Percentiles rank a stretch among this genome's conserved stretches.
Conservation (phyloP, 2,888 invertebrate genomes). For the Philereme transversata region DNA sequence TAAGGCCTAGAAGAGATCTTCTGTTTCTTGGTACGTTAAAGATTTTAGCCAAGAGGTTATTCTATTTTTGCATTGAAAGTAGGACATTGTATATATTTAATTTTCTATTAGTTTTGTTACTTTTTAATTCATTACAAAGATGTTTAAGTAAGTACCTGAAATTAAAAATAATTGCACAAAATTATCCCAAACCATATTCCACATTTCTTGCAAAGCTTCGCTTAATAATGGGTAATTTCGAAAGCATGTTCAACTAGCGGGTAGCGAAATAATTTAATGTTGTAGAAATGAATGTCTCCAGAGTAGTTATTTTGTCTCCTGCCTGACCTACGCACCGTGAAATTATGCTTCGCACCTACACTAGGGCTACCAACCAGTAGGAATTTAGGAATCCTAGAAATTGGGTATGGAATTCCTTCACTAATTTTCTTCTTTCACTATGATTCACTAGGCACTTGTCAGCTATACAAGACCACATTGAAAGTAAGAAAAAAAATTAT, state of each 20-base stretch:
- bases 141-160: neutral
- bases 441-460: too few species aligned
- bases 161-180: conserved; percentile 2
- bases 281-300: conserved; percentile 29
- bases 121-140: too few species aligned
- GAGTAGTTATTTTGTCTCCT: conserved; percentile 42
- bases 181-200: conserved; percentile 13
- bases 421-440: too few species aligned
- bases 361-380: conserved; percentile 30
- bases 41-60: too few species aligned
- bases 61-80: too few species aligned
- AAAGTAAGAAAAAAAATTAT: too few species aligned
- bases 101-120: too few species aligned
- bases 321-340: conserved; percentile 62
- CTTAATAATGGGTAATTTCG: conserved; percentile 30
- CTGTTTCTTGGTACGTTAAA: too few species aligned
- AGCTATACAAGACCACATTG: too few species aligned
- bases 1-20: too few species aligned
- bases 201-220: conserved; percentile 19
- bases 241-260: conserved; percentile 30
- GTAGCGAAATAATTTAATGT: conserved; percentile 29
- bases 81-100: too few species aligned
- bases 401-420: too few species aligned
- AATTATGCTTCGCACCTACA: conserved; percentile 68
- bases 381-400: conserved; percentile 5